Percentiles rank a stretch among this genome's conserved stretches.
Evolutionary conservation across 1,140 invertebrate species (phyloP).

Genomic region (Archegozetes longisetosus): DNA sequence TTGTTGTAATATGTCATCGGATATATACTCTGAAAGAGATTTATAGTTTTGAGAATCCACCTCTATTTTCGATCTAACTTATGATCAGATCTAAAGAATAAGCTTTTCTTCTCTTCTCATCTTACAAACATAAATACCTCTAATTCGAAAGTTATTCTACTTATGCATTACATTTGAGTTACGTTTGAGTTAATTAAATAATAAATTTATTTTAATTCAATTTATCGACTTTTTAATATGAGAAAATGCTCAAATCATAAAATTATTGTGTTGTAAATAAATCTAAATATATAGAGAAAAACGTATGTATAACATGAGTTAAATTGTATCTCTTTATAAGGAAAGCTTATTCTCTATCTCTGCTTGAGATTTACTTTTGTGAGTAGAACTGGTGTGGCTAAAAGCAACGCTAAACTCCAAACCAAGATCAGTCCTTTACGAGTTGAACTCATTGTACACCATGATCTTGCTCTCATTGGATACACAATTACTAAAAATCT

Average conservation of each 20-base stretch:
- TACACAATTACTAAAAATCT: slow-evolving; percentile 35
- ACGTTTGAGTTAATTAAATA: no score
- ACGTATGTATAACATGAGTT: neutral
- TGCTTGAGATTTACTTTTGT: slow-evolving; percentile 27
- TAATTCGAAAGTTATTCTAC: no score
- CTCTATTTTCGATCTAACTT: neutral
- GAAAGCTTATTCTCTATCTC: neutral
- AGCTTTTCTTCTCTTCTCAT: no score
- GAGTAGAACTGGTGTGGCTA: slow-evolving; percentile 28
- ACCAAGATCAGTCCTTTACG: slow-evolving; percentile 28
- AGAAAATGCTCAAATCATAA: neutral
- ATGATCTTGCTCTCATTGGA: slow-evolving; percentile 31
- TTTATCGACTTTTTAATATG: neutral
- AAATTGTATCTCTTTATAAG: neutral
- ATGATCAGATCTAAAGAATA: neutral
- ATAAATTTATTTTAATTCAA: neutral
- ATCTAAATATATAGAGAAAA: neutral
- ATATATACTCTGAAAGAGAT: slow-evolving; percentile 27
- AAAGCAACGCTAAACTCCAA: slow-evolving; percentile 28
- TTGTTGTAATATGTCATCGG: slow-evolving; percentile 28
- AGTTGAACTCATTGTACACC: slow-evolving; percentile 33
- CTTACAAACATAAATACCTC: no score
- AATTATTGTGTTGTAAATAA: no score
- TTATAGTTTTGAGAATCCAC: no score
- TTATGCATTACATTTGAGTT: no score